Evolutionary conservation across 2,113 vertebrate species (phyloP).

Genomic region (Pavo muticus): DNA sequence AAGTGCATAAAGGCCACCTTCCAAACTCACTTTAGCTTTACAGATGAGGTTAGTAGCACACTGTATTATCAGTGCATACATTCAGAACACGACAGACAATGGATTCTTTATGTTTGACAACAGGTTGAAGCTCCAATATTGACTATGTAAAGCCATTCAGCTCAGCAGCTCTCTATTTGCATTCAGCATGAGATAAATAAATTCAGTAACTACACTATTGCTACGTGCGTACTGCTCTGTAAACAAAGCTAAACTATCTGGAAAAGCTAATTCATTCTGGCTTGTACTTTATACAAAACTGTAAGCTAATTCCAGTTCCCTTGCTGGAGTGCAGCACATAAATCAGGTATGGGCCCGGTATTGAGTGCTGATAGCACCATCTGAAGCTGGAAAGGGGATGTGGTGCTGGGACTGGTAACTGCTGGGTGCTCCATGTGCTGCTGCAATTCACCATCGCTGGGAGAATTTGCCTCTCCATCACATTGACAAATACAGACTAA

Average conservation of each 20-base stretch:
- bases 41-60: neutral
- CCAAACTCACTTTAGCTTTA: neutral
- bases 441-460: neutral
- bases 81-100: neutral
- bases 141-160: conserved; percentile 14
- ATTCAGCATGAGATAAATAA: conserved; percentile 18
- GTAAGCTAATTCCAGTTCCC: neutral
- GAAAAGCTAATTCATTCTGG: conserved; percentile 33
- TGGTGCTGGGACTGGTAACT: neutral
- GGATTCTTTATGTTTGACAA: neutral
- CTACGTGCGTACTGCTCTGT: neutral
- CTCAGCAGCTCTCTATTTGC: conserved; percentile 10
- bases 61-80: neutral
- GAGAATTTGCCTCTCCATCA: neutral
- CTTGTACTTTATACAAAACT: neutral
- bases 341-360: neutral
- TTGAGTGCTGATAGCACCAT: neutral
- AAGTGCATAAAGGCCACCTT: neutral
- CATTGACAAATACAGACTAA: neutral
- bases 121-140: neutral
- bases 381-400: neutral
- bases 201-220: conserved; percentile 8
- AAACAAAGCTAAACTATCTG: conserved; percentile 34
- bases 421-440: neutral
- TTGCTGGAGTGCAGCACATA: neutral